Percentiles rank a stretch among this genome's conserved stretches.
Conservation (phyloP, 2,888 invertebrate species). For the Trachelus tabidus region DNA sequence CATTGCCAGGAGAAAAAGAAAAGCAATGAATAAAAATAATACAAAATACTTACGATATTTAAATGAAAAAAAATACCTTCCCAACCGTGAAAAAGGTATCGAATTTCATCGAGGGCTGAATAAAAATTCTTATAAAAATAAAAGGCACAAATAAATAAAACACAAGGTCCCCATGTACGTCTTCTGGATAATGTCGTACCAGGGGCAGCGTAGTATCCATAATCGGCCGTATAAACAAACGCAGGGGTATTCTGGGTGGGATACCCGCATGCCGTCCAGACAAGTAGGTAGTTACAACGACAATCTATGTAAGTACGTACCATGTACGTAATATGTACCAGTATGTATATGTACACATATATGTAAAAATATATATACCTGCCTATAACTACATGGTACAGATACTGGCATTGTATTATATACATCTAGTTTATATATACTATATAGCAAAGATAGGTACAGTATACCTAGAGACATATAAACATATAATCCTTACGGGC, state of each 20-base stretch:
- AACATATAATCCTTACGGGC: background rate
- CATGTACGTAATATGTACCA: background rate
- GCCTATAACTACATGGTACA: background rate
- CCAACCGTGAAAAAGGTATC: background rate
- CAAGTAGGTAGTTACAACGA: conserved; percentile 33
- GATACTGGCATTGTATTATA: background rate
- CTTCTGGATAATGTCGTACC: background rate
- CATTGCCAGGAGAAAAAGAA: background rate
- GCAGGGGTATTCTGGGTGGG: conserved; percentile 2
- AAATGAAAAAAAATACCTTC: background rate
- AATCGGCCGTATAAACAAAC: conserved; percentile 8
- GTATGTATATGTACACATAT: background rate
- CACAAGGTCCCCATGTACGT: background rate
- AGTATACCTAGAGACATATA: background rate
- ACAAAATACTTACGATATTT: background rate
- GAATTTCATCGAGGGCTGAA: background rate
- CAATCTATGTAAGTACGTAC: conserved; percentile 15
- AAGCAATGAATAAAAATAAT: background rate
- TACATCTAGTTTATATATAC: background rate
- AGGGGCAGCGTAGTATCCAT: background rate
- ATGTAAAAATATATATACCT: background rate
- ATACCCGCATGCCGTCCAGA: conserved; percentile 18
- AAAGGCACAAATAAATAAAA: background rate
- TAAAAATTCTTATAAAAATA: background rate
- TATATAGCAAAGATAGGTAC: too few species aligned